Percentiles rank a stretch among this genome's conserved stretches.
Conservation (phyloP, 2,113 vertebrate species). For the Semnornis frantzii region DNA sequence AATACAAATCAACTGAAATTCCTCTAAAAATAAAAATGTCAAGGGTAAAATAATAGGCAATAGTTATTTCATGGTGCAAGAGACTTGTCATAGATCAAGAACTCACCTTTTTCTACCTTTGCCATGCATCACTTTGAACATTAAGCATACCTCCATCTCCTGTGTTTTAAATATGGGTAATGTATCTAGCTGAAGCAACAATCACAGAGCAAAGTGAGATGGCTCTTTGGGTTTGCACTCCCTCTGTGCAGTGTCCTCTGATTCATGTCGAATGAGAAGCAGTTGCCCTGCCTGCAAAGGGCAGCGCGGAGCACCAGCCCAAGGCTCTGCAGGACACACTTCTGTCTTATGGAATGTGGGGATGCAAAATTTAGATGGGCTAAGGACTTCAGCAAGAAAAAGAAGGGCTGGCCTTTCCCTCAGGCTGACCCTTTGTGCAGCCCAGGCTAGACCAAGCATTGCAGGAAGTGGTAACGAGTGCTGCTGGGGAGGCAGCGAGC, state of each 20-base stretch:
- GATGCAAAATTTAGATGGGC: not conserved
- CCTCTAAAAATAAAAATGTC: slow-evolving; percentile 85
- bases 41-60: slow-evolving; percentile 82
- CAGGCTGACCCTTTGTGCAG: not conserved
- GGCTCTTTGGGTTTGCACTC: slow-evolving; percentile 30
- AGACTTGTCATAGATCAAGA: slow-evolving; percentile 80
- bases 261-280: slow-evolving; percentile 37
- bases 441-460: not conserved
- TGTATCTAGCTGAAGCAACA: slow-evolving; percentile 44
- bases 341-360: not conserved
- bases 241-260: slow-evolving; percentile 21
- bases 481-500: not conserved
- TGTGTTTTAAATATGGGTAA: slow-evolving; percentile 73
- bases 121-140: slow-evolving; percentile 71
- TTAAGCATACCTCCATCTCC: slow-evolving; percentile 71
- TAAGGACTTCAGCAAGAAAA: not conserved
- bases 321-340: not conserved
- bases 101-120: slow-evolving; percentile 79
- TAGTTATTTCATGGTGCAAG: slow-evolving; percentile 82
- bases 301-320: not conserved
- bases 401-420: not conserved
- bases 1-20: slow-evolving; percentile 83
- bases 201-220: slow-evolving; percentile 16
- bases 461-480: slow-evolving; percentile 21
- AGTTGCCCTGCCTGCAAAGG: slow-evolving; percentile 8